These are phyloP conservation scores for Pangasius mekongensis DNA, from an alignment of 2,797 vertebrate species.

Conservation along the genomic window DNA sequence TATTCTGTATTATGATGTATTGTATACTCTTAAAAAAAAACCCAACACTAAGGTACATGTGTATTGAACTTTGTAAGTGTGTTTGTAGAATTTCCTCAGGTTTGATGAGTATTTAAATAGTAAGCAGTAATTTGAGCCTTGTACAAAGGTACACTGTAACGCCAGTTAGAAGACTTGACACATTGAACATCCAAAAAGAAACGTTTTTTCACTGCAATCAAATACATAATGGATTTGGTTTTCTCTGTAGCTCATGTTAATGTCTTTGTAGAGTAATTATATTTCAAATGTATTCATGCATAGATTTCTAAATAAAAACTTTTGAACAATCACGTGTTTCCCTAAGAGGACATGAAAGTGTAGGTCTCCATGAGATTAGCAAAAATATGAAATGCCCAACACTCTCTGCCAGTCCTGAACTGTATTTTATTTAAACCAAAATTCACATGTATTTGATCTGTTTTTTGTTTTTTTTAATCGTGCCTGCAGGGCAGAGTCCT, in stretches of 20 bases:
- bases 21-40: slow-evolving; percentile 15
- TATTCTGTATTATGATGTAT: slow-evolving; percentile 34
- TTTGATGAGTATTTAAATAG: slow-evolving; percentile 43
- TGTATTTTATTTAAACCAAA: slow-evolving; percentile 46
- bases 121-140: background rate
- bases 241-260: slow-evolving; percentile 23
- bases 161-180: slow-evolving; percentile 3
- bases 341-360: slow-evolving; percentile 56
- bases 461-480: slow-evolving; percentile 4
- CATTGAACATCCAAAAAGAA: background rate
- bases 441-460: slow-evolving; percentile 24
- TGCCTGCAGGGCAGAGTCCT: slow-evolving; percentile 38
- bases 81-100: slow-evolving; percentile 51
- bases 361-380: slow-evolving; percentile 60
- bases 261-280: slow-evolving; percentile 40
- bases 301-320: slow-evolving; percentile 33
- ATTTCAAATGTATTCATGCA: background rate
- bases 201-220: slow-evolving; percentile 13
- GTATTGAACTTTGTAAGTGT: slow-evolving; percentile 45
- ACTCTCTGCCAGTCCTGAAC: slow-evolving; percentile 19
- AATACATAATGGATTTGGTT: slow-evolving; percentile 8
- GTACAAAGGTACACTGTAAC: background rate
- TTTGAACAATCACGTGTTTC: slow-evolving; percentile 52
- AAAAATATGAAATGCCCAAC: slow-evolving; percentile 25
- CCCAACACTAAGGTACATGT: slow-evolving; percentile 23